Evolutionary conservation across 2,797 vertebrate genomes (phyloP), one percentile per base, ranked within the genome.

Genomic region (Delichon dasypus): DNA sequence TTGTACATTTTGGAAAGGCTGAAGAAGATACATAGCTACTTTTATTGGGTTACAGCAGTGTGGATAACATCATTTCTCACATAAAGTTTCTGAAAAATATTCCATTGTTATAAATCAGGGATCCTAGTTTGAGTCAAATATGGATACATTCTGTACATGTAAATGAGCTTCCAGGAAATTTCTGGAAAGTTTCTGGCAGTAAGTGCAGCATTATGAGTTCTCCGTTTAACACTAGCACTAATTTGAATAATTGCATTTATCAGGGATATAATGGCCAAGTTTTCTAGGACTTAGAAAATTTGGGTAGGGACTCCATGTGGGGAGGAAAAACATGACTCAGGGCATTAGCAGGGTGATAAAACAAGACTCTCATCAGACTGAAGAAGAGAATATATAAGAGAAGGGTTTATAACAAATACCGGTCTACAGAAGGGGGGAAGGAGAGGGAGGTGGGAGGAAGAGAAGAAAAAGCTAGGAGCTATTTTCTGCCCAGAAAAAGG

Each of bases 371-470:
- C 2, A 50, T 62, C 12, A 51, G 20, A 32, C 9, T 53, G 55
- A 62, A 53, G 26, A 71, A 48, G 4, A 57, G 9, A 30, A 48
- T 34, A 21, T 15, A 5, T 15, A 19, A 51, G 10, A 62, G 16
- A 44, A 23, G 3, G 9, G 2, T 76, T 80, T 86, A 27, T 38
- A 23, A 40, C 1, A 58, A 62, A 64, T 9, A 19, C 2, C 57
- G 4, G 7, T 58, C 11, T 45, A 38, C 7, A 38, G 11, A 50
- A 45, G 9, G 0, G 7, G 6, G 45, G 5, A 16, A 47, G 6
- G 22, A 55, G 9, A 22, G 5, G 26, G 6, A 18, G 3, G 6
- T 36, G 10, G 10, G 3, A 18, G 5, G 11, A 6, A 2, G 19
- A 68, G 16, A 45, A 20, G 5, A 34, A 74, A 57, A 45, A 16